Base-by-base conservation (phyloP, 92 coral and sea anemone species). In the Bergia puertoricense region DNA sequence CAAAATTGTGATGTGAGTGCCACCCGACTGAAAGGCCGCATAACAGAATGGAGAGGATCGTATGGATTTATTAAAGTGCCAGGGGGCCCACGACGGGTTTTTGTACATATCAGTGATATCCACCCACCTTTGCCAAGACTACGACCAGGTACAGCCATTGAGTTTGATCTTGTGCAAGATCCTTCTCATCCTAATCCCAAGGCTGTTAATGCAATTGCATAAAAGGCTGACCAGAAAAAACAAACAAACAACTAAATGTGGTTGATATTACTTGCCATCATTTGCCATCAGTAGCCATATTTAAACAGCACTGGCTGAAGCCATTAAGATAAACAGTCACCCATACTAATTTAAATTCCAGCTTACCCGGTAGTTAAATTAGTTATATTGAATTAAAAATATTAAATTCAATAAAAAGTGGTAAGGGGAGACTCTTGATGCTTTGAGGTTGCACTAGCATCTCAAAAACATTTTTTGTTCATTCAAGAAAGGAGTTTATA, bases 21-120 rank as follows among this genome's bases (percentile, higher is more conserved):
- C 74, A 68, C 74, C 38, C 14, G 16, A 68, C 8, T 68, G 74
- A 68, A 68, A 68, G 74, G 74, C 74, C 74, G 14, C 38, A 68
- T 68, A n/a, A 68, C 74, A 6, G 74, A 68, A 68, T 68, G 74
- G 74, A 68, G 74, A 68, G 74, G 74, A 13, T 68, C 74, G 22
- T 68, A 68, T 14, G 74, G 74, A 6, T 68, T 68, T 38, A 68
- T 68, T 2, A 68, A 68, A 14, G 74, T 68, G 4, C 74, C 74
- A 68, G 74, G 74, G 30, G 74, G 74, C 9, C 74, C 74, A 5
- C 74, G 74, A 0, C 74, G 39, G 2, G 39, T n/a, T 1, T 68
- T 68, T 36, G 13, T 68, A n/a, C 74, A 68, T 16, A 68, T 68
- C 13, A 68, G 74, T 10, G 38, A 68, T 54, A 46, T 46, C 51